Base-by-base conservation (phyloP, 2,888 invertebrate species). In the Trichogramma evanescens region DNA sequence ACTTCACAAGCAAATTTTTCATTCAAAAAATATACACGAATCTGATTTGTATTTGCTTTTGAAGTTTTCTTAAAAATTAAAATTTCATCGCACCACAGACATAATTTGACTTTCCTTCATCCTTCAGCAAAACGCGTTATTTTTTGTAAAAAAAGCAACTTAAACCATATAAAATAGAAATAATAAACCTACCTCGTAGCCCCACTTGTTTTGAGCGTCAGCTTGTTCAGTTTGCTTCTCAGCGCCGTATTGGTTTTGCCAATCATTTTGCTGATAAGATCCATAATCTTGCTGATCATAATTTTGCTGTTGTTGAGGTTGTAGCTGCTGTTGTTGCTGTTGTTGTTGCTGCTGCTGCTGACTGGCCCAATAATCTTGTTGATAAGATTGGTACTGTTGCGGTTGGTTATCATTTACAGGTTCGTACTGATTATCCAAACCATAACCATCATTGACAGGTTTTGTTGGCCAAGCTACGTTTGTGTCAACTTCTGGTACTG, bases 101-200 rank as follows among this genome's bases (percentile, higher is more conserved):
- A 45, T 39, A 10, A 50, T 51, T 52, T 13, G n/a, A n/a, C 5
- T 10, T 50, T 10, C 8, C 9, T 50, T 9, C 50, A 50, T 7
- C 7, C 13, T 7, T 8, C 2, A 8, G 7, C 13, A 10, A 50
- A 10, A 50, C 8, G 50, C 13, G 7, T 50, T 10, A 8, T 50
- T 26, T 26, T 26, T 26, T 2, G 26, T 53, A 45, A 56, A 50
- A 54, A 45, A 50, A 39, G 1, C 49, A 55, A 10, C 9, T 48
- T 52, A 53, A 56, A 46, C 44, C 42, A 52, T 53, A 57, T 56
- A 54, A 40, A 38, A 13, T 41, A 59, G 61, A 6, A 38, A 13
- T 13, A 4, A 43, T 62, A 39, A 64, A 64, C 69, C 66, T 71
- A 79, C 79, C 78, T 79, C 77, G 71, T 76, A 77, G 69, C 72